Evolutionary conservation across 1,140 invertebrate species (phyloP), one percentile per base, ranked within the genome.

Genomic region (Nebria ingens): DNA sequence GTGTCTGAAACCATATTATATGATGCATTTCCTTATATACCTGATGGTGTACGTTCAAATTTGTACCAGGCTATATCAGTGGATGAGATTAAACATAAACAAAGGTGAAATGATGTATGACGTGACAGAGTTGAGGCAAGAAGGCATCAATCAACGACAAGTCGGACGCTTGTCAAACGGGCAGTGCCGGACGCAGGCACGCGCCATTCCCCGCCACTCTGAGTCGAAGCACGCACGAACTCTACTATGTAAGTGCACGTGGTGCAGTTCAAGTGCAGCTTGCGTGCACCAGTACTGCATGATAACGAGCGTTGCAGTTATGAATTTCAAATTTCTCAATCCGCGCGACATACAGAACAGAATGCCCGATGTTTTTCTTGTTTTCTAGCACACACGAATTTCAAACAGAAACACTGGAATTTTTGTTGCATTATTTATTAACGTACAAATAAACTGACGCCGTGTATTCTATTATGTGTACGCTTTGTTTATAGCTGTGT

Each of bases 71-170:
- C 38, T 55, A 56, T 59, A 61, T 61, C 59, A 56, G 55, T 21
- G 55, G 52, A 54, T n/a, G 25, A 60, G 61, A 62, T 64, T 61
- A 61, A 61, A 59, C 57, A 61, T 61, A 63, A 63, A 65, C 64
- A 62, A 61, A 64, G 62, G 62, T 62, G 61, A 65, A 64, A 65
- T 65, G 63, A 64, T 66, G 61, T 62, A 66, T 64, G 63, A 60
- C 56, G 59, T 58, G 57, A 63, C 62, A 63, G 23, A 23, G 49
- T 55, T 54, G 45, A 29, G 56, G 20, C 53, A 40, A 21, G 21
- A 21, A 51, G 54, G 58, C 59, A 65, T 65, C 64, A 59, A 65
- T 64, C 63, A 64, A 56, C 50, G 63, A 61, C 61, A 61, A n/a
- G 54, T 42, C 58, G 51, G 51, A 22, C 40, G 38, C 19, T 19